Evolutionary conservation across 2,797 vertebrate species (phyloP).

Genomic region (Neolamprologus multifasciatus): DNA sequence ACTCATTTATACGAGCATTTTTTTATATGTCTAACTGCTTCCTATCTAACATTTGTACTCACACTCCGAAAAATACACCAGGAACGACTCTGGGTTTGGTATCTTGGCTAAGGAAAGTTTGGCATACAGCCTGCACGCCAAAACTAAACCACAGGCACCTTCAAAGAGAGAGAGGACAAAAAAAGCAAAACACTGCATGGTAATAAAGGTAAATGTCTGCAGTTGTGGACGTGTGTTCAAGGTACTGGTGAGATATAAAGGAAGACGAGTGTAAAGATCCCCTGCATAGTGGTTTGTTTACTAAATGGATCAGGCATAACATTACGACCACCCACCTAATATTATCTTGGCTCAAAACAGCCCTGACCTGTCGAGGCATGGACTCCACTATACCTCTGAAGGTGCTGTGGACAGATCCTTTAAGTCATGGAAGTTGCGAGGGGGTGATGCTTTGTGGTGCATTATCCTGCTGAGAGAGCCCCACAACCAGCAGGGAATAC

Average conservation of each 20-base stretch:
- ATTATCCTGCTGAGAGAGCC: background rate
- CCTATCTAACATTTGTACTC: background rate
- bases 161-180: background rate
- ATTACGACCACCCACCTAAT: background rate
- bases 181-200: background rate
- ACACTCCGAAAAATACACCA: background rate
- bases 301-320: background rate
- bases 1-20: accelerated
- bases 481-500: background rate
- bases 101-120: background rate
- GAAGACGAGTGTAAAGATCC: background rate
- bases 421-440: background rate
- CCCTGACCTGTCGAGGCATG: background rate
- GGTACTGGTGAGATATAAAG: background rate
- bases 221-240: background rate
- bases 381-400: background rate
- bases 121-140: background rate
- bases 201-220: background rate
- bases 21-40: background rate
- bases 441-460: background rate
- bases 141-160: background rate
- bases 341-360: background rate
- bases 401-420: background rate
- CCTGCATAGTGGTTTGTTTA: background rate
- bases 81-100: background rate